A percentile compares a stretch with the other conserved stretches of the same genome.
Conservation (phyloP, 2,797 vertebrate genomes). For the Anguilla megastoma region DNA sequence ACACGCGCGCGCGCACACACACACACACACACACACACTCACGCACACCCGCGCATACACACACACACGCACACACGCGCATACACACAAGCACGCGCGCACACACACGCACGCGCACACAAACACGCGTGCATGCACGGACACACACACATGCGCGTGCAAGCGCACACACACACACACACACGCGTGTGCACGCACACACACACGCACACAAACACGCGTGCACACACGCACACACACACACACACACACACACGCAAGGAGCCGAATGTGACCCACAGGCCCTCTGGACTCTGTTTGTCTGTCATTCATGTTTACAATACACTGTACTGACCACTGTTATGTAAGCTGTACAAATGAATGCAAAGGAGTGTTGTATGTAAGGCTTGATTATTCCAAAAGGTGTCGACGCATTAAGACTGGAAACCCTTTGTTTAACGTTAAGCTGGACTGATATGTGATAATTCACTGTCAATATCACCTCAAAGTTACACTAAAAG, state of each 20-base stretch:
- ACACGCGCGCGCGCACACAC: not conserved
- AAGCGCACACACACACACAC: not conserved
- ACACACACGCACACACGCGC: not conserved
- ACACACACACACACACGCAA: not conserved
- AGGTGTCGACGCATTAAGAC: not conserved
- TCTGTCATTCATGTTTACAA: slow-evolving; percentile 30
- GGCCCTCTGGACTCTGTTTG: not conserved
- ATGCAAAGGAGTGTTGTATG: not conserved
- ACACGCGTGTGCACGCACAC: not conserved
- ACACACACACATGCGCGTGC: too few relatives aligned
- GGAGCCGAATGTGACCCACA: not conserved
- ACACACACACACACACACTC: not conserved
- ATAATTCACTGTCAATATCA: not conserved
- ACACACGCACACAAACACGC: not conserved
- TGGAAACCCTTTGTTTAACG: not conserved
- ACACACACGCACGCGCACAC: not conserved
- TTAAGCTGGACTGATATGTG: not conserved
- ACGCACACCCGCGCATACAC: not conserved
- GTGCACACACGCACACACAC: not conserved
- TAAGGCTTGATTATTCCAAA: slow-evolving; percentile 39
- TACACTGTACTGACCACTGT: slow-evolving; percentile 23
- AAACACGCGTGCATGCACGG: not conserved
- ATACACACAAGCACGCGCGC: not conserved
- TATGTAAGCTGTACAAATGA: slow-evolving; percentile 35
- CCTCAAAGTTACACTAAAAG: not conserved